Evolutionary conservation across 1,140 invertebrate genomes (phyloP), one percentile per base, ranked within the genome.

Genomic region (Caligus rogercresseyi): DNA sequence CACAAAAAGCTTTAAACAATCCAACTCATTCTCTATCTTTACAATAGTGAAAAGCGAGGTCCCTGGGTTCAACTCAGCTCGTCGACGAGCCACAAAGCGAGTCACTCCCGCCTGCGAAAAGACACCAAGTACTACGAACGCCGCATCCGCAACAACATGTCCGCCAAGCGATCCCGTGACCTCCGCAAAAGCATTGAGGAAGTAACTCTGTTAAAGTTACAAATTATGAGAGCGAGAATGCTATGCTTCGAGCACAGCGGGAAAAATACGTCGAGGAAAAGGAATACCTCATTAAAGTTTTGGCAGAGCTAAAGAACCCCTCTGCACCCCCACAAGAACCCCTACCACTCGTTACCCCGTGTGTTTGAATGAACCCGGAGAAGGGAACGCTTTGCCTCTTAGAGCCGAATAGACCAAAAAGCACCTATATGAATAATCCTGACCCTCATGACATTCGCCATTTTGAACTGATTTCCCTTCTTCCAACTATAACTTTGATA

Each of bases 111-210:
- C 83, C 2, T 85, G 86, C 52, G 78, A 86, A 68, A 90, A 90
- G 88, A 91, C 70, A 82, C 82, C 26, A 89, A 88, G 71, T 91
- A 92, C 72, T 90, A 81, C 69, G 87, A 91, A 70, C 75, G 86
- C 52, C 75, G 88, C 66, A 81, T 83, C 71, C 75, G 86, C 1
- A 92, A 91, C 73, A 92, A 92, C 72, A 80, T 86, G 69, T 88
- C 88, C 0, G 88, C 88, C 23, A 57, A 57, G 3, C 75, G 75
- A 65, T 74, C 74, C 1, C 66, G 74, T 52, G 73, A 75, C 66
- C 66, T 69, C 1, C 65, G 73, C 21, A 75, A 75, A 67, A 67
- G 68, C 4, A 75, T 43, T 43, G 31, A 43, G 31, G 31, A n/a
- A 43, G 7, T n/a, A 43, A 43, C 31, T 11, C 31, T n/a, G n/a